phyloP scores from a whole-genome alignment of 2,797 vertebrate genomes.

The Channallabes apus region DNA sequence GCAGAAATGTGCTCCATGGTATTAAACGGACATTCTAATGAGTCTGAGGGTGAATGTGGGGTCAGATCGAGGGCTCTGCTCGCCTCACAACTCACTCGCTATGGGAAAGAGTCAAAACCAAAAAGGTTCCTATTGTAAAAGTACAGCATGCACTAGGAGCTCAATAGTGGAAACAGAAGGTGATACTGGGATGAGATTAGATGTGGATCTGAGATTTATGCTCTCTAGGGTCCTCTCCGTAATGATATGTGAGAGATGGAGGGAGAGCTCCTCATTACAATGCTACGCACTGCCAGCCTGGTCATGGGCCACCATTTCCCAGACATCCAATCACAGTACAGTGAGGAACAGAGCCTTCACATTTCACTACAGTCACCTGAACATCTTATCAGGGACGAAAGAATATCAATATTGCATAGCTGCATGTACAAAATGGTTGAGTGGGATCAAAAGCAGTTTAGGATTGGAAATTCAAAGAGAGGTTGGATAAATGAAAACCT shows the following conservation, averaged over 20 bases:
- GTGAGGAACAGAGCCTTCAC: slow-evolving; percentile 25
- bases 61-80: slow-evolving; percentile 49
- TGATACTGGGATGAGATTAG: slow-evolving; percentile 49
- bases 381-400: slow-evolving; percentile 26
- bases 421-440: slow-evolving; percentile 20
- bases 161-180: slow-evolving; percentile 38
- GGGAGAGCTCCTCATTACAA: slow-evolving; percentile 54
- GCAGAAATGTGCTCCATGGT: slow-evolving; percentile 53
- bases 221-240: slow-evolving; percentile 49
- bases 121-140: slow-evolving; percentile 13
- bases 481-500: slow-evolving; percentile 27
- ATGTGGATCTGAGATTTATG: slow-evolving; percentile 55
- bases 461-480: slow-evolving; percentile 43
- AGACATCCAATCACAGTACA: slow-evolving; percentile 53
- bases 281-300: slow-evolving; percentile 49
- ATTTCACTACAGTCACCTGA: slow-evolving; percentile 42
- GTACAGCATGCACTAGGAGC: slow-evolving; percentile 21
- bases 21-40: slow-evolving; percentile 55
- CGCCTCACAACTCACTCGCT: slow-evolving; percentile 47
- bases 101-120: slow-evolving; percentile 34
- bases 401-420: slow-evolving; percentile 36
- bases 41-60: slow-evolving; percentile 46
- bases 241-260: slow-evolving; percentile 55
- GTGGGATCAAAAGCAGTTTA: slow-evolving; percentile 10
- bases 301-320: slow-evolving; percentile 54